Base-by-base conservation (phyloP, 2,888 invertebrate species). In the Blastobasis adustella region DNA sequence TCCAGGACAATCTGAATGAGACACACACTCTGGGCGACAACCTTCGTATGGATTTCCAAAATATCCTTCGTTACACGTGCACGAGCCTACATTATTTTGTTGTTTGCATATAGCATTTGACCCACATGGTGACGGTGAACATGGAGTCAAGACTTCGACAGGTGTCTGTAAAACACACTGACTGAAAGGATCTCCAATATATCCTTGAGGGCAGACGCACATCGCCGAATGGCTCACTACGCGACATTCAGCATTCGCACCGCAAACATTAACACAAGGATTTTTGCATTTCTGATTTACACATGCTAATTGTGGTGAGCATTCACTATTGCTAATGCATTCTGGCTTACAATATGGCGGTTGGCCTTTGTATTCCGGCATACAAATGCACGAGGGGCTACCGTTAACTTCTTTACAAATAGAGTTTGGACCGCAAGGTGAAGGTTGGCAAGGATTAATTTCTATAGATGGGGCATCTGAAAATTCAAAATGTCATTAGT, bases 291-390 rank as follows among this genome's bases (percentile, higher is more conserved):
- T 93, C 63, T 92, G 91, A 67, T 92, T 92, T 5, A 93, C 87
- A 69, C 95, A 95, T 52, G 95, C 93, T 60, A 93, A 82, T 58
- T 92, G 90, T 61, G 90, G 90, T 4, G 91, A 72, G 67, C 95
- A 95, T 79, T 95, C 95, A 50, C 92, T 91, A 67, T 94, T 95
- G 60, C 93, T 92, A 43, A 93, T 88, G 76, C 96, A 96, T 82
- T 95, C 95, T 1, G 95, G 95, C 59, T 92, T 90, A 65, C 95
- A 95, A 63, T 93, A 93, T 1, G 95, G 95, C 46, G 95, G 94
- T 51, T 91, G 86, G 49, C 95, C 94, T 53, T 89, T 89, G 63
- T 91, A 93, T 65, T 91, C 91, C 44, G 92, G 90, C 55, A 93
- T 78, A 66, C 96, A 96, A 37, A 92, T 92, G 67, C 95, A 96